These are phyloP conservation scores for Cryptomyrus ogoouensis DNA, from an alignment of 2,113 vertebrate genomes.

Conservation along the genomic window DNA sequence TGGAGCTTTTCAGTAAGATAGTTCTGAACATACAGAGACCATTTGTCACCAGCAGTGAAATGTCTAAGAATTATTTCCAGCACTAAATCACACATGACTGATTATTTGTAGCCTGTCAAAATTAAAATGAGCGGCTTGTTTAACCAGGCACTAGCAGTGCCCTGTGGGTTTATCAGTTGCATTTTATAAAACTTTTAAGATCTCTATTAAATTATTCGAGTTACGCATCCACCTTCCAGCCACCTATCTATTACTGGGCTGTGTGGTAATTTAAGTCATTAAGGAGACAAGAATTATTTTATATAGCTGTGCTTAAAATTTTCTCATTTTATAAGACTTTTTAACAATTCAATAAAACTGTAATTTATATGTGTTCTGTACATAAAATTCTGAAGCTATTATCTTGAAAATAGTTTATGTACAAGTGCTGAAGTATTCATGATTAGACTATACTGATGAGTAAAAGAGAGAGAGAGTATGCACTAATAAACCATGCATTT, in stretches of 20 bases:
- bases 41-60: neutral
- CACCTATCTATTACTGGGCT: neutral
- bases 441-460: neutral
- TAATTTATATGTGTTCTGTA: neutral
- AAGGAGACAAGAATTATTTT: neutral
- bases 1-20: neutral
- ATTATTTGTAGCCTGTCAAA: neutral
- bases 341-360: neutral
- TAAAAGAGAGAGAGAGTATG: neutral
- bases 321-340: neutral
- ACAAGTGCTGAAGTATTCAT: neutral
- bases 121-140: neutral
- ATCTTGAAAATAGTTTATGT: neutral
- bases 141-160: neutral
- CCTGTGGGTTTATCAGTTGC: constrained; percentile 1
- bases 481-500: neutral
- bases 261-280: neutral
- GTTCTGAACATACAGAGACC: neutral
- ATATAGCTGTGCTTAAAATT: neutral
- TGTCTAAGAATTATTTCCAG: neutral
- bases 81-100: neutral
- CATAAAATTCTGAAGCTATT: neutral
- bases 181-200: neutral
- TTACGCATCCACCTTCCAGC: neutral
- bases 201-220: neutral